phyloP scores from a whole-genome alignment of 2,888 invertebrate species.

The Agapostemon virescens region DNA sequence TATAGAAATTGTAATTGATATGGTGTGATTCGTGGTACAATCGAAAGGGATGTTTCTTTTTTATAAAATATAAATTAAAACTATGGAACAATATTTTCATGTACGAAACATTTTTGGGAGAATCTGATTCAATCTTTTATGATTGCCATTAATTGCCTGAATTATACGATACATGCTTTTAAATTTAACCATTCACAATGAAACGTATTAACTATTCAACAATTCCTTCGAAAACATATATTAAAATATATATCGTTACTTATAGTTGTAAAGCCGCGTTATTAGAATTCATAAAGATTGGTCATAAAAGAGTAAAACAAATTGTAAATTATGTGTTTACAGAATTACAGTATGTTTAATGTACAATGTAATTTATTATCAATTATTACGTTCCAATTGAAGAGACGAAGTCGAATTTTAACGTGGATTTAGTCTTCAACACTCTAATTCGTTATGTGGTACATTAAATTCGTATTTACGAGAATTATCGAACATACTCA shows the following conservation, averaged over 20 bases:
- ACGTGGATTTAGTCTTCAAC: not conserved
- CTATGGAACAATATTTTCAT: not conserved
- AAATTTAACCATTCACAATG: not conserved
- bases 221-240: not conserved
- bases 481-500: not conserved
- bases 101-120: not conserved
- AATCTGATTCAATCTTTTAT: not conserved
- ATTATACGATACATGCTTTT: not conserved
- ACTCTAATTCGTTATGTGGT: not conserved
- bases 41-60: conserved; percentile 2
- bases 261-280: not conserved
- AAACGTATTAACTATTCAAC: not conserved
- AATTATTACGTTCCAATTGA: not conserved
- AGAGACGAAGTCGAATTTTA: not conserved
- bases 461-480: not conserved
- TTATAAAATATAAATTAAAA: not conserved
- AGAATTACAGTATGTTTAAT: not conserved
- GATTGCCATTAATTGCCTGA: not conserved
- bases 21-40: conserved; percentile 2
- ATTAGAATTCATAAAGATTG: not conserved
- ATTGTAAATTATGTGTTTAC: not conserved
- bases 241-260: not conserved
- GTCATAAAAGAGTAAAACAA: not conserved
- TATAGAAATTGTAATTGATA: conserved; percentile 14
- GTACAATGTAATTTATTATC: not conserved